These are phyloP conservation scores for Rhamnusium bicolor DNA, from an alignment of 2,888 invertebrate species.

Conservation along the genomic window DNA sequence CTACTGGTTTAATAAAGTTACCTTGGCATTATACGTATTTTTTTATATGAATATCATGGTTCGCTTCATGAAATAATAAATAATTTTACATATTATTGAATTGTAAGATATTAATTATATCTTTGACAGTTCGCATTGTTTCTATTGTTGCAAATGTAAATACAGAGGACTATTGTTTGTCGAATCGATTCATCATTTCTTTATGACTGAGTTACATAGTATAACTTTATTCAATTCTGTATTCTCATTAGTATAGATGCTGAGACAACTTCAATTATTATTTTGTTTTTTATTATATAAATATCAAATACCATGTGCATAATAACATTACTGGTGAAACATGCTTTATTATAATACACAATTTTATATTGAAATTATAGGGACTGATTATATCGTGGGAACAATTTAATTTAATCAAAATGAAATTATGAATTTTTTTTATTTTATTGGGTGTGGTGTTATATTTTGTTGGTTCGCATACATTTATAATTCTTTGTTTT, in stretches of 20 bases:
- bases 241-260: not conserved
- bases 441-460: no score
- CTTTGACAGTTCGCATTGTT: not conserved
- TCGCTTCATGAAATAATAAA: not conserved
- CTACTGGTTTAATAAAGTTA: not conserved
- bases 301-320: not conserved
- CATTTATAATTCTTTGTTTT: no score
- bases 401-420: no score
- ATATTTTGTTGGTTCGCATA: no score
- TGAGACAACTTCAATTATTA: not conserved
- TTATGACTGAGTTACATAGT: not conserved
- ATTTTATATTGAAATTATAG: no score
- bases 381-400: no score
- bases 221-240: not conserved
- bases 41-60: not conserved
- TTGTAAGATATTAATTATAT: not conserved
- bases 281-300: not conserved
- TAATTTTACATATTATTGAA: not conserved
- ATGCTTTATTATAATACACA: no score
- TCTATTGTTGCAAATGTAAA: slow-evolving; percentile 14
- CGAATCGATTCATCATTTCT: slow-evolving; percentile 5
- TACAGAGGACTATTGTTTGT: not conserved
- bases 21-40: no score
- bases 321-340: no score
- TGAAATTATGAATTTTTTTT: no score